Conservation (phyloP, 2,797 vertebrate genomes). For the Rallus crepitans region DNA sequence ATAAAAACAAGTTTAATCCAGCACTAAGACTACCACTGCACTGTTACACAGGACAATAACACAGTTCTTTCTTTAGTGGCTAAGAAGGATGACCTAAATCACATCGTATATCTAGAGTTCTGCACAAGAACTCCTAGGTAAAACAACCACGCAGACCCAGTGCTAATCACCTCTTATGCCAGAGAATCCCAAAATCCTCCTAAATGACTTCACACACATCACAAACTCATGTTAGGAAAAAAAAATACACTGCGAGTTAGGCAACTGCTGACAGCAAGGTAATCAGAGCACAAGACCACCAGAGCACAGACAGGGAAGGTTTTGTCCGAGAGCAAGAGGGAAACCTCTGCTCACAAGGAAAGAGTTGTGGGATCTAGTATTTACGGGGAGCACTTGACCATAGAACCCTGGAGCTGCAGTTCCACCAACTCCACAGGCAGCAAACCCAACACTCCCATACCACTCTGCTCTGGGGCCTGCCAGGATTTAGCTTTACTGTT, state of each 20-base stretch:
- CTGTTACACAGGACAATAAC: conserved; percentile 59
- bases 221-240: not conserved
- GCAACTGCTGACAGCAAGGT: not conserved
- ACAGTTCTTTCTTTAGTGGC: conserved; percentile 16
- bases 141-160: not conserved
- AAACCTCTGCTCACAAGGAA: accelerated
- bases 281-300: not conserved
- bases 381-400: not conserved
- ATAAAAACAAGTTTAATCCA: conserved; percentile 57
- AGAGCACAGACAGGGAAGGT: not conserved
- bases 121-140: not conserved
- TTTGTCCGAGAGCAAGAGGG: not conserved
- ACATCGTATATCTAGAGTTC: not conserved
- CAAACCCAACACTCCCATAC: accelerated
- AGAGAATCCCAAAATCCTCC: not conserved
- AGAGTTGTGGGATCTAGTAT: not conserved
- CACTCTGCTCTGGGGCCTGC: not conserved
- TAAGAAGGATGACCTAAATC: not conserved
- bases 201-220: not conserved
- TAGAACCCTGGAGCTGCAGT: not conserved
- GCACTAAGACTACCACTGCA: conserved; percentile 10
- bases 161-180: not conserved
- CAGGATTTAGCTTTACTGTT: not conserved
- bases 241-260: not conserved
- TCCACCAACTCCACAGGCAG: not conserved